These are phyloP conservation scores for Grantiella picta DNA, from an alignment of 2,113 vertebrate genomes.

Conservation along the genomic window DNA sequence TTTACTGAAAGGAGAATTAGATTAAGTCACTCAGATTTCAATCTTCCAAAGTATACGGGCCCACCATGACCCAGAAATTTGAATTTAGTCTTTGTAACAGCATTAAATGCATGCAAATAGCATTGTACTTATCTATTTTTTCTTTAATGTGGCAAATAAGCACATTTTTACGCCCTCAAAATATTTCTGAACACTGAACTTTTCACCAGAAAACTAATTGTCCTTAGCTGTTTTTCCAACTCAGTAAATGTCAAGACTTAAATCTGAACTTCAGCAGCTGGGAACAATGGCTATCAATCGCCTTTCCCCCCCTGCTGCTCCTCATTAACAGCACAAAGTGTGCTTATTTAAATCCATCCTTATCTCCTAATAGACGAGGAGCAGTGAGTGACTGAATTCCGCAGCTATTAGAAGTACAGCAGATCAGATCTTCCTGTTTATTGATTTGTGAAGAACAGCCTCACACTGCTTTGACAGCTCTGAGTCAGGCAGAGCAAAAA, in stretches of 20 bases:
- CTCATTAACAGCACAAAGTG: conserved; percentile 27
- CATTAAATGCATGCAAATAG: background rate
- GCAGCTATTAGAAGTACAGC: background rate
- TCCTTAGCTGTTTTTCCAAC: background rate
- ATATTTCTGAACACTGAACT: background rate
- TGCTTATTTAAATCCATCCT: conserved; percentile 37
- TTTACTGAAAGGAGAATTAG: conserved; percentile 26
- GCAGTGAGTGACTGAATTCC: background rate
- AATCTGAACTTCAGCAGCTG: background rate
- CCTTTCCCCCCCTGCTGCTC: background rate
- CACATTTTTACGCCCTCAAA: background rate
- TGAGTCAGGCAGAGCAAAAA: conserved; percentile 31
- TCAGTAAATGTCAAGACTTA: background rate
- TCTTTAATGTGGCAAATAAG: background rate
- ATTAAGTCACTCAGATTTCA: conserved; percentile 53
- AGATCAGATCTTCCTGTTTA: conserved; percentile 53
- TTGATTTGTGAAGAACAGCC: conserved; percentile 54
- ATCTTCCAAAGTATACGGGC: conserved; percentile 11
- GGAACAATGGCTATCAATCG: background rate
- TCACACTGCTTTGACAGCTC: conserved; percentile 35
- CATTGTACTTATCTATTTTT: background rate
- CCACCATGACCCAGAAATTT: conserved; percentile 44
- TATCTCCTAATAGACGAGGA: background rate
- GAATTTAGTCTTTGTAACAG: conserved; percentile 25
- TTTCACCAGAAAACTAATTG: background rate